These are phyloP conservation scores for Bucorvus abyssinicus DNA, from an alignment of 2,797 vertebrate genomes.

Conservation along the genomic window DNA sequence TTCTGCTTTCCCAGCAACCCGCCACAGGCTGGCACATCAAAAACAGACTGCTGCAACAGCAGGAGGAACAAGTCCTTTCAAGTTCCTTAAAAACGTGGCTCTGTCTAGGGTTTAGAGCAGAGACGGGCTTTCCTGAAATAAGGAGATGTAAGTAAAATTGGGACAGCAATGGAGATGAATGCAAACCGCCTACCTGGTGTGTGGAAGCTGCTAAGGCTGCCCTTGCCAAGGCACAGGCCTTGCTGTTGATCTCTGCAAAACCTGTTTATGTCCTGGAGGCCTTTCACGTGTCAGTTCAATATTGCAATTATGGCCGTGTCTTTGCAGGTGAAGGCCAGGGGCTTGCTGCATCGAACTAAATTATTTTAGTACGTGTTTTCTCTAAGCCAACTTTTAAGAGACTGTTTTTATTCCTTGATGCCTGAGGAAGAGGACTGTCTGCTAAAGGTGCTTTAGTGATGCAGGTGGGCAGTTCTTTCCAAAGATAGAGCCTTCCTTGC, in stretches of 20 bases:
- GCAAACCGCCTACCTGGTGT: background rate
- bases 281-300: background rate
- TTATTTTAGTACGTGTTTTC: background rate
- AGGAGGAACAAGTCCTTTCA: background rate
- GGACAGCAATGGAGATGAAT: background rate
- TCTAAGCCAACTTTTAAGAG: background rate
- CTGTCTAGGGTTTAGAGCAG: accelerated
- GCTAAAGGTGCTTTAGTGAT: background rate
- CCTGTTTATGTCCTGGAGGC: background rate
- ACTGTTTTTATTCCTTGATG: background rate
- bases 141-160: background rate
- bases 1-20: background rate
- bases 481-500: background rate
- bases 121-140: background rate
- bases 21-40: background rate
- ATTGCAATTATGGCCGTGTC: background rate
- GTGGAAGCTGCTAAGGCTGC: background rate
- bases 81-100: background rate
- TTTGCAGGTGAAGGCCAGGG: background rate
- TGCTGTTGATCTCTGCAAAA: background rate
- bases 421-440: background rate
- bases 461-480: background rate
- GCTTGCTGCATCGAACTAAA: background rate
- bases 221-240: background rate
- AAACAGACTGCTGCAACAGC: background rate